phyloP scores from a whole-genome alignment of 2,113 vertebrate genomes.

The Sylvicapra grimmia region DNA sequence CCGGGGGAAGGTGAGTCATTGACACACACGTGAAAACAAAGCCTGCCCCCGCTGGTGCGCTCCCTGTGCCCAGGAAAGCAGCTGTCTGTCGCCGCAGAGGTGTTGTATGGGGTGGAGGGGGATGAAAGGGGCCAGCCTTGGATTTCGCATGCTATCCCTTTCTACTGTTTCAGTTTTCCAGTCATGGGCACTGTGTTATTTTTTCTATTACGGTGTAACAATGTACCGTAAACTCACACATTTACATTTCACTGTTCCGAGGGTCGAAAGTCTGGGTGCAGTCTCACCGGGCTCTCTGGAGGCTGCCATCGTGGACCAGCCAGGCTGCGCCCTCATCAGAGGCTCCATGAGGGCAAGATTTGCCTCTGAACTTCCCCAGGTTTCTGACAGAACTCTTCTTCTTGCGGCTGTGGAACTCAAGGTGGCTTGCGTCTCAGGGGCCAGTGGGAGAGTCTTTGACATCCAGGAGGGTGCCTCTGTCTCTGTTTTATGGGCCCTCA shows the following conservation, averaged over 20 bases:
- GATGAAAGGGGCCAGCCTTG: too few species aligned
- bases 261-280: too few species aligned
- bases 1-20: not conserved
- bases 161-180: not conserved
- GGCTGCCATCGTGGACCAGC: fast-evolving
- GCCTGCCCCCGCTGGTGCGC: fast-evolving
- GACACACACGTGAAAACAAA: not conserved
- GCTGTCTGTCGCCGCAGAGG: not conserved
- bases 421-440: not conserved
- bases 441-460: not conserved
- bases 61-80: fast-evolving
- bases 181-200: not conserved
- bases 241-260: not conserved
- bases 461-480: not conserved
- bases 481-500: not conserved
- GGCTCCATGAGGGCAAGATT: fast-evolving
- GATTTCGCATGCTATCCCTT: not conserved
- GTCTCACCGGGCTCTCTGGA: not conserved
- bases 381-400: not conserved
- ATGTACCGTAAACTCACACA: not conserved
- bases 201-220: not conserved
- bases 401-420: not conserved
- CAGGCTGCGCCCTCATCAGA: not conserved
- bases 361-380: not conserved
- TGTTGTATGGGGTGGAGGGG: fast-evolving